Base-by-base conservation (phyloP, 2,888 invertebrate genomes). In the Neoaliturus tenellus region DNA sequence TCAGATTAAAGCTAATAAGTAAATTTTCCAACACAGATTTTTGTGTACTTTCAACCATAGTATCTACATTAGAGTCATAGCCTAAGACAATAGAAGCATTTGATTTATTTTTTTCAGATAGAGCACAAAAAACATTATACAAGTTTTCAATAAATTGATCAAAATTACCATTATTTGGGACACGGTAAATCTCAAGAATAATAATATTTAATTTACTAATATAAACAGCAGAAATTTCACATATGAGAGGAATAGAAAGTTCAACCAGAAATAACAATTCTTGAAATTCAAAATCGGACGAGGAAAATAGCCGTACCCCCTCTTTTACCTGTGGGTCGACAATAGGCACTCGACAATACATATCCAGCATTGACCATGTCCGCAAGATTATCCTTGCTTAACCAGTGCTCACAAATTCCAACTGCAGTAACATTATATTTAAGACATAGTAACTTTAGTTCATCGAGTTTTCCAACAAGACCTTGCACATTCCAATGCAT, bases 391-490 rank as follows among this genome's bases (percentile, higher is more conserved):
- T 41, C 28, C 23, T 31, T 17, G 5, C 25, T 31, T 23, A 78
- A 31, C 48, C 78, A 78, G n/a, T 78, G 78, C 17, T 78, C 48
- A 48, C 78, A 78, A 14, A 78, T 25, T 17, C 78, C 39, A 23
- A 78, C 6, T 5, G 44, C 33, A 48, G n/a, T 8, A 31, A 44
- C 78, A 78, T 25, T 2, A 23, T 31, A 41, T 12, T 12, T 48
- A 41, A 14, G 28, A 17, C 31, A 23, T n/a, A 23, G 48, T 8
- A 6, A 78, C 4, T n/a, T 48, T 10, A 78, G 28, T 78, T 78
- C 78, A 41, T 78, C 78, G 12, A 48, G 1, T 78, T 78, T 78
- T n/a, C 55, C 55, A 1, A 48, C 6, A 44, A 48, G n/a, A 4
- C 78, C 78, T 14, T 78, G 78, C 17, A 20, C 39, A 17, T 62